Percentiles rank a stretch among this genome's conserved stretches.
Conservation (phyloP, 2,888 invertebrate genomes). For the Sericinus montela region DNA sequence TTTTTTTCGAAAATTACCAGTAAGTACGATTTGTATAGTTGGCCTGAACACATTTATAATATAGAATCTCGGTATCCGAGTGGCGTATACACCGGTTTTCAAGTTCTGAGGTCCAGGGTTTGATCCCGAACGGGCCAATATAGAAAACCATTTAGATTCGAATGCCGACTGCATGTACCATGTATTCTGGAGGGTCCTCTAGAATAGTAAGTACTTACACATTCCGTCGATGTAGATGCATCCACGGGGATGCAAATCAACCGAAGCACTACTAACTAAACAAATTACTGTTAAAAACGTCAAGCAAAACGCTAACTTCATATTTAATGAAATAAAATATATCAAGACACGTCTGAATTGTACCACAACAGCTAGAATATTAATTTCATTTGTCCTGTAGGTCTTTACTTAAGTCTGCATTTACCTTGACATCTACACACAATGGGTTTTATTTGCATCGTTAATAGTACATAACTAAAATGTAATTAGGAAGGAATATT, state of each 20-base stretch:
- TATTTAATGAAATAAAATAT: conserved; percentile 7
- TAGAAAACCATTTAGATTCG: no score
- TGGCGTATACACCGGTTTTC: no score
- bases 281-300: conserved; percentile 29
- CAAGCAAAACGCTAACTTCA: conserved; percentile 30
- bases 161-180: no score
- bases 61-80: no score
- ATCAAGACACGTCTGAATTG: background rate
- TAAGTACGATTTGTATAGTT: no score
- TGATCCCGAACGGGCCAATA: no score
- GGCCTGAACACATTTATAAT: no score
- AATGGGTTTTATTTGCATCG: background rate
- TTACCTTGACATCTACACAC: background rate
- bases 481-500: no score
- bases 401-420: background rate
- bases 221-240: conserved; percentile 41
- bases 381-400: background rate
- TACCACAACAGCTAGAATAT: background rate
- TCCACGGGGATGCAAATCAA: conserved; percentile 31
- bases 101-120: no score
- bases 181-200: no score
- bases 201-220: conserved; percentile 38
- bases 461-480: no score
- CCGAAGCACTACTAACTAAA: conserved; percentile 28
- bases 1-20: no score